Base-by-base conservation (phyloP, 2,113 vertebrate genomes). In the Etheostoma spectabile region DNA sequence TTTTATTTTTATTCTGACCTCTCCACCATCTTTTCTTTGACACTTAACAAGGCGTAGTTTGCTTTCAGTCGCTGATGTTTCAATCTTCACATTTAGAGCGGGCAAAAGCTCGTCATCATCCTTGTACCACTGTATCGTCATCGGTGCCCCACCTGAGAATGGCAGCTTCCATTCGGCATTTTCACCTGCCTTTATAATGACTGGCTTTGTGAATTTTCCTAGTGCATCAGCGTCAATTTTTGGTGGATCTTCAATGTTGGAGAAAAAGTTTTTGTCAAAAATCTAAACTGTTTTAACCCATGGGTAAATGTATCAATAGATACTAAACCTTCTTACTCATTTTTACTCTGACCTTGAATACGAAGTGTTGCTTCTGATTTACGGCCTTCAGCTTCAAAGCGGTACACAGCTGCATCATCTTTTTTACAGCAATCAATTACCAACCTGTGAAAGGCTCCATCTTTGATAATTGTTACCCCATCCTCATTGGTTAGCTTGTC, bases 1-100 rank as follows among this genome's bases (percentile, higher is more conserved):
- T 88, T 92, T 97, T 59, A 98, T 91, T 73, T 93, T 97, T 60
- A 97, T 89, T 92, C 95, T 95, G 81, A 98, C 94, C 35, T 92
- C 95, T 68, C 97, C 97, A 18, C 92, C 59, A 62, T 98, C 95
- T 88, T 93, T 97, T 61, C 96, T 95, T 80, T 94, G 77, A 1
- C 94, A 88, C 42, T 93, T 96, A 48, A 91, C 80, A 46, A 98
- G 95, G 53, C 90, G 95, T 22, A 98, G 93, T 2, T 79, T 86
- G 3, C 95, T 95, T 38, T 92, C 91, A 57, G 86, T 85, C 1
- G 92, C 89, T 13, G 94, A 93, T 51, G 90, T 95, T 60, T 96
- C 94, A 35, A 95, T 91, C 75, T 86, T 95, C 45, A 95, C 85
- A 75, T 94, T 89, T 0, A 79, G 12, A 45, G 87, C 91, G 30